Evolutionary conservation across 37 sponge, comb jelly and placozoan species (phyloP).

Genomic region (Crambe crambe): DNA sequence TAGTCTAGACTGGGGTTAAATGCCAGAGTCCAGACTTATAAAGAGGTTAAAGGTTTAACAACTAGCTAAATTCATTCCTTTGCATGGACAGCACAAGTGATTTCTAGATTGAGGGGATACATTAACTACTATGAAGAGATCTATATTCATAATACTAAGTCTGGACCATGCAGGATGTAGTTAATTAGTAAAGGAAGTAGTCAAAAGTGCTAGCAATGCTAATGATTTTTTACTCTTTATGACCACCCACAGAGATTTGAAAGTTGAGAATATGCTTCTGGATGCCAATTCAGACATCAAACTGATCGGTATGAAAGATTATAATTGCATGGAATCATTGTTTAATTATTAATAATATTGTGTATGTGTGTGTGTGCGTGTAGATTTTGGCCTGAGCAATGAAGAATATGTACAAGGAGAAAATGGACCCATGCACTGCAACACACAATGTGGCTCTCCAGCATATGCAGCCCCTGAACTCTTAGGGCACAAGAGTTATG

Average conservation of each 20-base stretch:
- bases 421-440: constrained; percentile 59
- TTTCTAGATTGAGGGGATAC: no score
- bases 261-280: constrained; percentile 94
- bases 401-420: constrained; percentile 56
- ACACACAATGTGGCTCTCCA: constrained; percentile 98
- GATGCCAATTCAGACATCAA: constrained; percentile 82
- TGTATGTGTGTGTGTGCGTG: background rate
- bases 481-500: constrained; percentile 90
- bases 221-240: no score
- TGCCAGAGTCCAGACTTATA: no score
- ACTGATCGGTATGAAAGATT: constrained; percentile 76
- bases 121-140: no score
- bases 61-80: no score
- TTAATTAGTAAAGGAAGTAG: no score
- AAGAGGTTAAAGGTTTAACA: no score
- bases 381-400: constrained; percentile 40
- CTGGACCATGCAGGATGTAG: no score
- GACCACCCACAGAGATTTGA: constrained; percentile 80
- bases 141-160: no score
- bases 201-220: no score
- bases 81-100: no score
- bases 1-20: no score
- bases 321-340: background rate
- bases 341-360: background rate
- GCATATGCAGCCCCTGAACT: constrained; percentile 99